These are phyloP conservation scores for Spicauda simplicius DNA, from an alignment of 2,888 invertebrate genomes.

Conservation along the genomic window DNA sequence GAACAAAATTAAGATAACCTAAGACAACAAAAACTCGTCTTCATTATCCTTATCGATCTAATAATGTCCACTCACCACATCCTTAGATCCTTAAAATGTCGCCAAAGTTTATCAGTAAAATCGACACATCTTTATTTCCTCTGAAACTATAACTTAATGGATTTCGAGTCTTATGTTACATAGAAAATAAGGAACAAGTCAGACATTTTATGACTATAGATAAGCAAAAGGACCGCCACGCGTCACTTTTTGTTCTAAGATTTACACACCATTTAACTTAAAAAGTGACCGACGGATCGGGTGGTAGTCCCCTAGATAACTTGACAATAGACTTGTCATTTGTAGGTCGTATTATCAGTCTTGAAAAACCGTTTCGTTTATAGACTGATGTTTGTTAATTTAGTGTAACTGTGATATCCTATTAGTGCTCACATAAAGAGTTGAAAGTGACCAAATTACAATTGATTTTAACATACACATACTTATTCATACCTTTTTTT, in stretches of 20 bases:
- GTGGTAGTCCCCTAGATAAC: conserved; percentile 28
- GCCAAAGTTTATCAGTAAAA: conserved; percentile 59
- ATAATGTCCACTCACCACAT: conserved; percentile 42
- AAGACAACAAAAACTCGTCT: not conserved
- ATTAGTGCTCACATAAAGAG: too few species aligned
- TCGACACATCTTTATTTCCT: conserved; percentile 47
- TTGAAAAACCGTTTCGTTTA: not conserved
- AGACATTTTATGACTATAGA: not conserved
- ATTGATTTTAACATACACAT: too few species aligned
- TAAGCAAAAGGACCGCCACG: conserved; percentile 21
- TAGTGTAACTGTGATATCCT: not conserved
- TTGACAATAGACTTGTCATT: not conserved
- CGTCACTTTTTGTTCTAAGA: conserved; percentile 39
- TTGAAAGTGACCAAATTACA: too few species aligned
- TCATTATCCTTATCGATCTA: conserved; percentile 21
- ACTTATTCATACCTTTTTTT: too few species aligned
- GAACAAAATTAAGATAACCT: conserved; percentile 1
- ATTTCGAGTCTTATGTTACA: conserved; percentile 8
- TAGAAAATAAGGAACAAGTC: not conserved
- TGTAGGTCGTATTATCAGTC: not conserved
- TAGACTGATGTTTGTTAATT: not conserved
- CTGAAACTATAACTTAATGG: not conserved
- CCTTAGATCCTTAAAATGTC: conserved; percentile 40
- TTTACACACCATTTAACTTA: conserved; percentile 42
- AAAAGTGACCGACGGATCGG: conserved; percentile 26